Conservation (phyloP, 2,888 invertebrate genomes). For the Agelastica alni region DNA sequence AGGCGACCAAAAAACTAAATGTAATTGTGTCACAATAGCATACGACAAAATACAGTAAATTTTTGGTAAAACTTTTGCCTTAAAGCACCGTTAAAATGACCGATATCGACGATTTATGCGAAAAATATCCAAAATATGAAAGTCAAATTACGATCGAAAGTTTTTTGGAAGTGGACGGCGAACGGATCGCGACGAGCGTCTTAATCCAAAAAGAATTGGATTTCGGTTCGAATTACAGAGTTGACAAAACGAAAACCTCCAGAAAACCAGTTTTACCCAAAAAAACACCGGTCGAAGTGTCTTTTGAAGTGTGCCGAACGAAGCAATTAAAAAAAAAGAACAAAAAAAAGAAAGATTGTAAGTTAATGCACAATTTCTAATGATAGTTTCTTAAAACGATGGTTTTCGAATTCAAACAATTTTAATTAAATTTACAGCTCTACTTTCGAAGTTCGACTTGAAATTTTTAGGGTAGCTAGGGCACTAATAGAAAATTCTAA, state of each 20-base stretch:
- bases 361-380: no score
- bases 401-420: background rate
- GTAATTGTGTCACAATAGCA: no score
- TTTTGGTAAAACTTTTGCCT: no score
- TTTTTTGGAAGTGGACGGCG: background rate
- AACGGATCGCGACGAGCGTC: background rate
- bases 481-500: no score
- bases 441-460: no score
- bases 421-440: no score
- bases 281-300: conserved; percentile 33
- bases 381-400: background rate
- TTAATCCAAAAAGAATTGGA: conserved; percentile 33
- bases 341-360: conserved; percentile 22
- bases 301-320: conserved; percentile 34
- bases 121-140: conserved; percentile 23
- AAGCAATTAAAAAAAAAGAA: conserved; percentile 19
- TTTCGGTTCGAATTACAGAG: conserved; percentile 35
- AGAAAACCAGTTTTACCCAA: conserved; percentile 28
- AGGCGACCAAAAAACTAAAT: no score
- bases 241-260: conserved; percentile 24
- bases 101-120: conserved; percentile 25
- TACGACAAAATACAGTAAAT: no score
- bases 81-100: no score
- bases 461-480: no score
- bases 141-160: conserved; percentile 3